Percentiles rank a stretch among this genome's conserved stretches.
phyloP scores from a whole-genome alignment of 2,888 invertebrate genomes.

The Calephelis perditalis region DNA sequence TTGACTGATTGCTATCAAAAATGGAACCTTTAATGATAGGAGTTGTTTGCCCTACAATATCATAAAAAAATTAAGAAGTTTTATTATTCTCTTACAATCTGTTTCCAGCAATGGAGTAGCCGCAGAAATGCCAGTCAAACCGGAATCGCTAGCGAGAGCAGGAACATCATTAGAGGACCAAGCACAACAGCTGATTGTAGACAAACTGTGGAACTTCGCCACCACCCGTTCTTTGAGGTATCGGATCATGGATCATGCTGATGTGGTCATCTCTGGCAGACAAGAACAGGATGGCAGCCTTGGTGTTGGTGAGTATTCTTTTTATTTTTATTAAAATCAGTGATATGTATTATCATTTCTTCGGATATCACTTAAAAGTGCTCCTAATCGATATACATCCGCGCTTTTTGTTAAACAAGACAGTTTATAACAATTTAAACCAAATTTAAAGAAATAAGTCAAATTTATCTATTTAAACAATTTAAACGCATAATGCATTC shows the following conservation, averaged over 20 bases:
- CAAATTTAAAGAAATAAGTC: no score
- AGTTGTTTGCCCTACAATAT: neutral
- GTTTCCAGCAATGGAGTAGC: conserved; percentile 61
- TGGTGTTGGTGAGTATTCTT: conserved; percentile 74
- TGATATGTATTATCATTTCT: no score
- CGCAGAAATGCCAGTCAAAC: conserved; percentile 65
- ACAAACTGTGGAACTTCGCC: conserved; percentile 87
- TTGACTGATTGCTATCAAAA: no score
- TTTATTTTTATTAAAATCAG: no score
- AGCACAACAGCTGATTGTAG: conserved; percentile 81
- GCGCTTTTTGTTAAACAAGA: no score
- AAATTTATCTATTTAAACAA: no score
- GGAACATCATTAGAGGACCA: conserved; percentile 80
- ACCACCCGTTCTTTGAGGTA: conserved; percentile 87
- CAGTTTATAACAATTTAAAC: no score
- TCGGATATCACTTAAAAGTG: no score
- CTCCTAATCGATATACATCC: no score
- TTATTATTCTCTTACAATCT: neutral
- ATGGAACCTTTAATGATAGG: no score
- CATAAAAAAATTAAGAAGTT: neutral
- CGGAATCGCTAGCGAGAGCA: conserved; percentile 77
- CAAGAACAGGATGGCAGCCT: conserved; percentile 83
- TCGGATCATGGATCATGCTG: conserved; percentile 87
- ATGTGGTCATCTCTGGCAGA: conserved; percentile 85
- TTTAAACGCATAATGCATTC: no score